A percentile compares a stretch with the other conserved stretches of the same genome.
Conservation (phyloP, 2,888 invertebrate species). For the Drosophila percnosoma region DNA sequence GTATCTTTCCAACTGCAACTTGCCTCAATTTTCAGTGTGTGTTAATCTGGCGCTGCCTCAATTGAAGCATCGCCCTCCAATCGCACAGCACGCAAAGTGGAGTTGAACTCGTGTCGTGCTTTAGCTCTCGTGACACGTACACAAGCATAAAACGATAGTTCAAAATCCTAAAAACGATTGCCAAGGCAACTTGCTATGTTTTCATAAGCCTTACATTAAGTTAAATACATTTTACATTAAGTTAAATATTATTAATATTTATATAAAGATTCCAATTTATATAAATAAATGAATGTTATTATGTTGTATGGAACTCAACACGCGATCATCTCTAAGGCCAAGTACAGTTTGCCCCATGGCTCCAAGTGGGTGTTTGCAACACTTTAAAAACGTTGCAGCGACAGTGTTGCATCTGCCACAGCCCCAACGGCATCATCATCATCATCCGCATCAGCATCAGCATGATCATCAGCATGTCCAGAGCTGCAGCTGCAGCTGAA, state of each 20-base stretch:
- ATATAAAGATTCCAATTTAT: neutral
- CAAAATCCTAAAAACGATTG: too few species aligned
- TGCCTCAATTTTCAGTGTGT: slow-evolving; percentile 49
- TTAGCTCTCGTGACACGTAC: neutral
- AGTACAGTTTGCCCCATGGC: slow-evolving; percentile 28
- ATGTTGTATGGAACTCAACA: neutral
- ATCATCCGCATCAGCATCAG: slow-evolving; percentile 5
- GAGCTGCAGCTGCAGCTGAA: slow-evolving; percentile 60
- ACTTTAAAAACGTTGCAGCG: slow-evolving; percentile 55
- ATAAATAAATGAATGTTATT: neutral
- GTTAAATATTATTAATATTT: too few species aligned
- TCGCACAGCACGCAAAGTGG: neutral
- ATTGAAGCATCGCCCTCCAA: slow-evolving; percentile 53
- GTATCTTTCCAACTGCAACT: slow-evolving; percentile 49
- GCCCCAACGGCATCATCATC: slow-evolving; percentile 19
- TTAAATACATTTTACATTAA: too few species aligned
- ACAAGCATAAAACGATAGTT: neutral
- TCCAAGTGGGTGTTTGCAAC: slow-evolving; percentile 65
- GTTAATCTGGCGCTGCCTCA: slow-evolving; percentile 67
- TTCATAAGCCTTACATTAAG: too few species aligned
- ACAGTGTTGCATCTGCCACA: slow-evolving; percentile 31
- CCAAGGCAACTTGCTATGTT: too few species aligned
- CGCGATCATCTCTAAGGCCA: slow-evolving; percentile 7
- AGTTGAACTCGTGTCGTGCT: neutral
- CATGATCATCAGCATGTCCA: slow-evolving; percentile 35